Base-by-base conservation (phyloP, 2,113 vertebrate species). In the Barbus barbus region DNA sequence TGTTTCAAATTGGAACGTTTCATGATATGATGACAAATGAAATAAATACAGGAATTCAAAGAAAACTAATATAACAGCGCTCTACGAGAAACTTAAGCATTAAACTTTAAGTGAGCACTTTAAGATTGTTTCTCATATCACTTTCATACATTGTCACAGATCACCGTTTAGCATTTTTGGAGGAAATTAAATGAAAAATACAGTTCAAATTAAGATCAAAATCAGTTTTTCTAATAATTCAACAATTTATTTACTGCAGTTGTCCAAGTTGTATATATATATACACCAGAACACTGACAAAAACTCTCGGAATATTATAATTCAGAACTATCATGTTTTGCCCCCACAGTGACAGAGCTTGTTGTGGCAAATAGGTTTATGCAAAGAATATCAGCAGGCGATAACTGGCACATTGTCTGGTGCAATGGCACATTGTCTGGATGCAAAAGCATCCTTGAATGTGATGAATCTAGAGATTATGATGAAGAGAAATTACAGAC, bases 31-130 rank as follows among this genome's bases (percentile, higher is more conserved):
- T 22, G 18, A 18, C 4, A 78, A 78, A 78, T 24, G 13, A 36
- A 60, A 78, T 78, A 78, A 78, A 78, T 78, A 78, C 20, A 78
- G 53, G 1, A 53, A 48, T 28, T 74, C 44, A 48, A 74, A 4
- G 26, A 48, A 28, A 24, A 56, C 74, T 7, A 56, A 76, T 76
- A 31, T 38, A 78, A n/a, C 75, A 6, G 26, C 18, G 7, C 72
- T 48, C n/a, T 5, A 28, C 7, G 7, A 31, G 16, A 31, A 31
- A 33, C 9, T 14, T 60, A 13, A 78, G n/a, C 22, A 60, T 20
- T 60, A 3, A 78, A 8, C 75, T 60, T 65, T 20, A 67, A 67
- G 28, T 4, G 8, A 67, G 31, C 28, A 33, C 63, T 67, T 67
- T 36, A 36, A 60, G 31, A 24, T 60, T 56, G 48, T 56, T 22